Evolutionary conservation across 2,888 invertebrate species (phyloP).

Genomic region (Euproctis similis): DNA sequence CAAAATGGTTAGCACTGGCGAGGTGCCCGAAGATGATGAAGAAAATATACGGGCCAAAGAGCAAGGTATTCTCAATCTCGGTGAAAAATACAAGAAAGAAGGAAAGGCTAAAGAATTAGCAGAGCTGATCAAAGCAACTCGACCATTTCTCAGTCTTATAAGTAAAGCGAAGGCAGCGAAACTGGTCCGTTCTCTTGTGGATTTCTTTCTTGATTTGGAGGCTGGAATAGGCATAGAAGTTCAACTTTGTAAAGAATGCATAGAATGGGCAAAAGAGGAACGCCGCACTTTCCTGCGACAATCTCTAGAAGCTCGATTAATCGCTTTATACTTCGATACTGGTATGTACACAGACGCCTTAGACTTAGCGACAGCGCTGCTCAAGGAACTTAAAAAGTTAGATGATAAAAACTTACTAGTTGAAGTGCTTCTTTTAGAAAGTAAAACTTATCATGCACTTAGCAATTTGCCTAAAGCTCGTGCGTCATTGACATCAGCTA

Average conservation of each 20-base stretch:
- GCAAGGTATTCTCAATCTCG: slow-evolving; percentile 94
- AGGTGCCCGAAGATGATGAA: slow-evolving; percentile 87
- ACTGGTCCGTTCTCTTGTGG: slow-evolving; percentile 95
- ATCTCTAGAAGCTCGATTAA: slow-evolving; percentile 94
- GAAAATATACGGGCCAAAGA: slow-evolving; percentile 94
- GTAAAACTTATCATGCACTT: slow-evolving; percentile 98
- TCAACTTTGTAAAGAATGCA: slow-evolving; percentile 96
- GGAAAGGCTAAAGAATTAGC: slow-evolving; percentile 94
- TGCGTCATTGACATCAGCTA: slow-evolving; percentile 96
- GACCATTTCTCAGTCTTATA: slow-evolving; percentile 95
- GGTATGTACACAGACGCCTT: slow-evolving; percentile 92
- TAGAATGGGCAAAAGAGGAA: slow-evolving; percentile 99
- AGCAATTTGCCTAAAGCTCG: slow-evolving; percentile 97
- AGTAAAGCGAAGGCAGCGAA: slow-evolving; percentile 99
- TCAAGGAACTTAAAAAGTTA: slow-evolving; percentile 97
- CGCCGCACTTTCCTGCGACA: slow-evolving; percentile 97
- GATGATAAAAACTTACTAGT: slow-evolving; percentile 99
- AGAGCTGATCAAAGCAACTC: slow-evolving; percentile 93
- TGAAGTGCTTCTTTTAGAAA: slow-evolving; percentile 98
- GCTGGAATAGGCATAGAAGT: slow-evolving; percentile 97
- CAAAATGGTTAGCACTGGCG: slow-evolving; percentile 86
- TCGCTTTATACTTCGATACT: slow-evolving; percentile 96
- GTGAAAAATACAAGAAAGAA: slow-evolving; percentile 93
- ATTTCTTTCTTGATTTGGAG: slow-evolving; percentile 97
- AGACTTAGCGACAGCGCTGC: slow-evolving; percentile 87